phyloP scores from a whole-genome alignment of 2,888 invertebrate species.

The Drosophila testacea region DNA sequence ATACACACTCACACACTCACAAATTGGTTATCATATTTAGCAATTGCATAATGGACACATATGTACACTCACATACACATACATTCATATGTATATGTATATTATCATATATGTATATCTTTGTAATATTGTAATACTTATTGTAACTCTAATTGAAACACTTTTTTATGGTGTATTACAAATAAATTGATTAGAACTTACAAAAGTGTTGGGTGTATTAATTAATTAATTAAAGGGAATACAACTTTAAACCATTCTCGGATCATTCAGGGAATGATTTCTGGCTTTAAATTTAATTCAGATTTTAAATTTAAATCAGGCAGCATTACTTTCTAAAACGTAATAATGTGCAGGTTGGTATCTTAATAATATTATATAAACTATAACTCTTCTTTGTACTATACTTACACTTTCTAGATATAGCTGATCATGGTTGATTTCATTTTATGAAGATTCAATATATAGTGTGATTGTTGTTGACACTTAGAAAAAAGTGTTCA shows the following conservation, averaged over 20 bases:
- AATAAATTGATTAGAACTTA: conserved; percentile 66
- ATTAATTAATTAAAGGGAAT: not conserved
- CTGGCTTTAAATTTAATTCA: not conserved
- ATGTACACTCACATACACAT: conserved; percentile 6
- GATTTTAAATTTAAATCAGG: not conserved
- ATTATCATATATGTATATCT: conserved; percentile 36
- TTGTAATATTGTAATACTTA: conserved; percentile 70
- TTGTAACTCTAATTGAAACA: conserved; percentile 64
- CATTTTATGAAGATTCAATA: too few relatives aligned
- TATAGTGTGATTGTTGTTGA: too few relatives aligned
- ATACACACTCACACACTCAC: conserved; percentile 34
- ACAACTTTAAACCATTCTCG: too few relatives aligned
- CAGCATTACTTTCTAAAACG: not conserved
- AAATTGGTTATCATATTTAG: conserved; percentile 53
- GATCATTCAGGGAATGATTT: not conserved
- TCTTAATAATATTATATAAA: not conserved
- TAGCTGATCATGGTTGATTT: too few relatives aligned
- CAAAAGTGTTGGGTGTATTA: not conserved
- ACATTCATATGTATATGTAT: conserved; percentile 7
- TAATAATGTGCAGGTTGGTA: not conserved
- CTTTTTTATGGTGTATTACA: conserved; percentile 56
- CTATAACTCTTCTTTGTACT: not conserved
- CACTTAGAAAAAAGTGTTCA: too few relatives aligned
- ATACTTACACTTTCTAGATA: not conserved
- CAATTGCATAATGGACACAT: conserved; percentile 8